Base-by-base conservation (phyloP, 2,113 vertebrate genomes). In the Hystrix cristata region DNA sequence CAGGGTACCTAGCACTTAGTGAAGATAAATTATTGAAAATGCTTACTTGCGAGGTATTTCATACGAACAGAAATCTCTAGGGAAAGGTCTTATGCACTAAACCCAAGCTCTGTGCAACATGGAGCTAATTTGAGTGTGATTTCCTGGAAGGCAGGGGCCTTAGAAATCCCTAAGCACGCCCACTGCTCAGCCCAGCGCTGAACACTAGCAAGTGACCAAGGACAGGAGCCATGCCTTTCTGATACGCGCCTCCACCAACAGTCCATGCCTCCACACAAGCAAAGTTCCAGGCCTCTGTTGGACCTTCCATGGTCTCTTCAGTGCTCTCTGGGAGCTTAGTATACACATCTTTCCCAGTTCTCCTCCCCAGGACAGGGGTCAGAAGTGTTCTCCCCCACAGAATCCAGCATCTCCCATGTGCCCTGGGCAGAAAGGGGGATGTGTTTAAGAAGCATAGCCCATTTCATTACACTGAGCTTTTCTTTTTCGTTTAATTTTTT, bases 321-420 rank as follows among this genome's bases (percentile, higher is more conserved):
- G 38, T 21, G 15, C 43, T n/a, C 1, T 7, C 31, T 0, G n/a
- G 34, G 53, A 46, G 14, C 23, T 18, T 43, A 8, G 5, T 8
- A 10, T 31, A 46, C 25, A 65, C 43, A 13, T 46, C 15, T n/a
- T 14, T 31, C 34, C 64, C 13, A 69, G 53, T 38, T 43, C 72
- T 21, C 25, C 55, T 23, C 71, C 27, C n/a, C 23, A 4, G 34
- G 27, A 18, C 34, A 21, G 14, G 12, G 12, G 11, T 46, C 15
- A 23, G 4, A 67, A 67, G n/a, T 13, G 27, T 59, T 29, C n/a
- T 72, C 34, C 34, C 8, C 55, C 0, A 4, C 21, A 51, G 18
- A 84, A 51, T 57, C 18, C 19, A 57, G 11, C 11, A 5, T 57
- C 53, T 90, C 13, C 29, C 43, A 31, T 9, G 16, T 21, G 23